A percentile compares a stretch with the other conserved stretches of the same genome.
phyloP scores from a whole-genome alignment of 2,797 vertebrate species.

The Macropus fuliginosus region DNA sequence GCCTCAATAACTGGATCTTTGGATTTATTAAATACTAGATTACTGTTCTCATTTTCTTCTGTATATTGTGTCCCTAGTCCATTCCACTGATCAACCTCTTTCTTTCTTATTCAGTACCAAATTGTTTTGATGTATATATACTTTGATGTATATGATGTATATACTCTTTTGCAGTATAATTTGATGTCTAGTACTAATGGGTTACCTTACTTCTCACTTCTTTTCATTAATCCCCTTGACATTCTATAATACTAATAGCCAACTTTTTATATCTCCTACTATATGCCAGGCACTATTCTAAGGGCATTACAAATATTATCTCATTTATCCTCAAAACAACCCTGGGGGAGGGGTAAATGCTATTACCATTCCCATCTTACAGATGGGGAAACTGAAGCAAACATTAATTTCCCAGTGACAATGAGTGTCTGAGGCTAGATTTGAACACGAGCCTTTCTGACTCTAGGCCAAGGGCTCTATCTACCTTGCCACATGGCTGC shows the following conservation, averaged over 20 bases:
- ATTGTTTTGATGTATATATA: background rate
- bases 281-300: too few relatives aligned
- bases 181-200: background rate
- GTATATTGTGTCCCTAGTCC: background rate
- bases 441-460: background rate
- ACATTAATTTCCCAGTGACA: background rate
- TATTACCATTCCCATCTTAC: background rate
- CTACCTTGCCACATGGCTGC: background rate
- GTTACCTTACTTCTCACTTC: background rate
- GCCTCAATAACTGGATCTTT: background rate
- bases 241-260: background rate
- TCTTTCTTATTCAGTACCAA: background rate
- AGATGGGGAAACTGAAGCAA: background rate
- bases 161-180: background rate
- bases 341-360: background rate
- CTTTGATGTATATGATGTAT: too few relatives aligned
- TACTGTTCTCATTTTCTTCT: background rate
- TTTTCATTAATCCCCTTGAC: background rate
- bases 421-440: background rate
- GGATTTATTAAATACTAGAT: background rate
- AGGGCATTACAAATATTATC: too few relatives aligned
- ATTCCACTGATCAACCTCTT: background rate
- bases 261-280: background rate
- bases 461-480: background rate
- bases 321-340: background rate